phyloP scores from a whole-genome alignment of 2,113 vertebrate genomes.

The Tapirus terrestris region DNA sequence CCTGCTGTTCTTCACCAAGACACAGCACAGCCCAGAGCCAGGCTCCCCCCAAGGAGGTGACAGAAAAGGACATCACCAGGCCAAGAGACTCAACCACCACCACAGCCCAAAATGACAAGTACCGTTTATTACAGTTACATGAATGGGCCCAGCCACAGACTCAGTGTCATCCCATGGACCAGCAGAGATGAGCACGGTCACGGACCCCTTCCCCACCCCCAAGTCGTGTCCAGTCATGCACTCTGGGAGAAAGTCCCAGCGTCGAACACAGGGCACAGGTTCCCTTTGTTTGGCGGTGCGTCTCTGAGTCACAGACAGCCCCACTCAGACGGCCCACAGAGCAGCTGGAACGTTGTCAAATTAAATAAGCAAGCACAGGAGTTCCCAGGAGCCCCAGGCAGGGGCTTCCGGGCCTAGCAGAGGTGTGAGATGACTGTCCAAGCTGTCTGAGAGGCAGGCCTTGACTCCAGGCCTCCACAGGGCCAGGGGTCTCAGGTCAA shows the following conservation, averaged over 20 bases:
- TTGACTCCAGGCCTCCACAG: rapidly evolving
- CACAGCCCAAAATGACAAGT: constrained; percentile 39
- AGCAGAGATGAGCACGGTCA: neutral
- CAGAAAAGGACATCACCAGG: neutral
- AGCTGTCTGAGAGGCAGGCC: neutral
- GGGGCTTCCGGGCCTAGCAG: neutral
- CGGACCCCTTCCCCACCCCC: neutral
- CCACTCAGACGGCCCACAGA: neutral
- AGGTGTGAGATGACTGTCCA: neutral
- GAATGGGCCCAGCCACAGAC: neutral
- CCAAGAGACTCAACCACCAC: constrained; percentile 27
- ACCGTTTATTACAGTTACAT: constrained; percentile 53
- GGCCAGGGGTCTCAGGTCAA: neutral
- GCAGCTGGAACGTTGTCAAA: neutral
- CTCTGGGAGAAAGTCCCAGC: neutral
- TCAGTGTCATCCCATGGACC: neutral
- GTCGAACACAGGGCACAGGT: neutral
- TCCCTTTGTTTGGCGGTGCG: neutral
- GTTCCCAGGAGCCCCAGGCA: neutral
- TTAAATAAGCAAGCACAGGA: constrained; percentile 33
- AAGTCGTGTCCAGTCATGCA: neutral
- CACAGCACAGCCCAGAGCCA: neutral
- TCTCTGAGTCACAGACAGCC: neutral
- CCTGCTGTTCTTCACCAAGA: neutral
- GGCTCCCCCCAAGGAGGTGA: constrained; percentile 9